Evolutionary conservation across 1,140 invertebrate genomes (phyloP).

Genomic region (Bombus confusus): DNA sequence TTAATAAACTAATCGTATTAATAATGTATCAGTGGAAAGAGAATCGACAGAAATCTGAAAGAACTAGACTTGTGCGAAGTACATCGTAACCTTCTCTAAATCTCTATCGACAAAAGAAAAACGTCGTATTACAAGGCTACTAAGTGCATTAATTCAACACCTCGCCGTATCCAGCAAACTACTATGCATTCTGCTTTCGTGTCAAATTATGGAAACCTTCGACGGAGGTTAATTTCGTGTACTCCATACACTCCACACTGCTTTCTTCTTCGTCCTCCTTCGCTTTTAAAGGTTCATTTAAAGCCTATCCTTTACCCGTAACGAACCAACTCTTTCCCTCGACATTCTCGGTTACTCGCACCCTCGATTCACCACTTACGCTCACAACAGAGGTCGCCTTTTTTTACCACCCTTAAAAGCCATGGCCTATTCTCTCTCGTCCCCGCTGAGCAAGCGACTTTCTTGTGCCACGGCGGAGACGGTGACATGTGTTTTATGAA

Average conservation of each 20-base stretch:
- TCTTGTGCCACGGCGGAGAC: slow-evolving; percentile 39
- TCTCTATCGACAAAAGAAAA: too few relatives aligned
- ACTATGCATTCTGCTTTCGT: too few relatives aligned
- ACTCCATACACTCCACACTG: too few relatives aligned
- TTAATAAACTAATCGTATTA: background rate
- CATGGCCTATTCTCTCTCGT: slow-evolving; percentile 21
- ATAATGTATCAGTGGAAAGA: background rate
- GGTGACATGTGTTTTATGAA: slow-evolving; percentile 70
- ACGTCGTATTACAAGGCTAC: too few relatives aligned
- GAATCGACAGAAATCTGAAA: background rate
- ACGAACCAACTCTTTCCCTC: slow-evolving; percentile 6
- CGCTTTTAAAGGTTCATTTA: background rate
- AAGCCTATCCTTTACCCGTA: slow-evolving; percentile 6
- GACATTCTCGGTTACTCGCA: background rate
- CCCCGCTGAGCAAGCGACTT: slow-evolving; percentile 60
- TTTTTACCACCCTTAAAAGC: background rate
- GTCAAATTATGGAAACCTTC: background rate
- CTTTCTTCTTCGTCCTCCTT: background rate
- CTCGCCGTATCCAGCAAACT: background rate
- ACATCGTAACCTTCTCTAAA: too few relatives aligned
- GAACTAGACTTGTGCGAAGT: background rate
- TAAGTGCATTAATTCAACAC: background rate
- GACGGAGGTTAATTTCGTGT: background rate
- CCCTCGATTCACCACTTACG: slow-evolving; percentile 2
- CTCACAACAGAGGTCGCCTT: background rate